Evolutionary conservation across 1,140 invertebrate genomes (phyloP).

Genomic region (Ptiloglossa arizonensis): DNA sequence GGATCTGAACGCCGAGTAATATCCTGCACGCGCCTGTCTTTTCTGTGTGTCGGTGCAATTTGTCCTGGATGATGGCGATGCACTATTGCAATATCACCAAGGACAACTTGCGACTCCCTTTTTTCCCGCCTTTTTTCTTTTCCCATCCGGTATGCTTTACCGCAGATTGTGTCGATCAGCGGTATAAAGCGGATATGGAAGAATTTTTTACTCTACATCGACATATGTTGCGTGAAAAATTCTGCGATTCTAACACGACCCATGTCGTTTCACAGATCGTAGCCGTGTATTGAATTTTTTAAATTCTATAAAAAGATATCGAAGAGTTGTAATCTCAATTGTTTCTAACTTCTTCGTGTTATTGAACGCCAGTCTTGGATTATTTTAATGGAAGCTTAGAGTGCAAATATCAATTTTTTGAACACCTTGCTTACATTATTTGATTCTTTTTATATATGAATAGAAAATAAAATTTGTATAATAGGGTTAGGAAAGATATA

Average conservation of each 20-base stretch:
- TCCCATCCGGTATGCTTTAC: conserved; percentile 6
- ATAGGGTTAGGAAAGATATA: too few relatives aligned
- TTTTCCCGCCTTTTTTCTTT: conserved; percentile 9
- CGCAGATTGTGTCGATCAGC: conserved; percentile 10
- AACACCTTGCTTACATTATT: too few relatives aligned
- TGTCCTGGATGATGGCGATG: conserved; percentile 52
- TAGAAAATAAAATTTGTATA: too few relatives aligned
- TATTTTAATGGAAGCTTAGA: too few relatives aligned
- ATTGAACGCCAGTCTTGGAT: too few relatives aligned
- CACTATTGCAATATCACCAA: conserved; percentile 57
- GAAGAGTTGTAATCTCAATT: too few relatives aligned
- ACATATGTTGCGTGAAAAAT: neutral
- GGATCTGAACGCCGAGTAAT: conserved; percentile 49
- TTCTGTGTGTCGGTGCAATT: conserved; percentile 51
- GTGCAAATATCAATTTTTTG: too few relatives aligned
- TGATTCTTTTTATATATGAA: too few relatives aligned
- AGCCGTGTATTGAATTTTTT: neutral
- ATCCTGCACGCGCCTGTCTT: conserved; percentile 41
- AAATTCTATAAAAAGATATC: neutral
- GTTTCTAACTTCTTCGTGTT: too few relatives aligned
- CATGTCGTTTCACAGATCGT: neutral
- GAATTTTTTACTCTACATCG: conserved; percentile 11
- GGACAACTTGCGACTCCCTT: conserved; percentile 38
- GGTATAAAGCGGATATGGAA: conserved; percentile 15
- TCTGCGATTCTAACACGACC: neutral